These are phyloP conservation scores for Drosophila sproati DNA, from an alignment of 1,140 invertebrate genomes.

Conservation along the genomic window DNA sequence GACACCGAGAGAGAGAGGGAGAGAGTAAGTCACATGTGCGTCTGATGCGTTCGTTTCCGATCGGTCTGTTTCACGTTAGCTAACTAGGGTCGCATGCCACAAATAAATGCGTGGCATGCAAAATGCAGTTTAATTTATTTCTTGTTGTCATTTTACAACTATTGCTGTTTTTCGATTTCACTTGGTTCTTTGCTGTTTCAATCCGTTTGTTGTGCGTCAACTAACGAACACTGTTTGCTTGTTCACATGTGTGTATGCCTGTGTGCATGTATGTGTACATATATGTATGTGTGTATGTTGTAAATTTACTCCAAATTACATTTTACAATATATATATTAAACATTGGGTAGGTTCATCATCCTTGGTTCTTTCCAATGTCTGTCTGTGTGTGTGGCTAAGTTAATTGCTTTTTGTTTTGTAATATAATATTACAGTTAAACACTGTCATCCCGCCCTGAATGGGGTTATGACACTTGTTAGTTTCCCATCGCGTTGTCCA, in stretches of 20 bases:
- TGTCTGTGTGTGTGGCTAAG: conserved; percentile 26
- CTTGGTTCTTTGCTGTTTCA: conserved; percentile 14
- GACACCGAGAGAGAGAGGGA: neutral
- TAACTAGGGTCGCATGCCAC: conserved; percentile 30
- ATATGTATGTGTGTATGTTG: conserved; percentile 16
- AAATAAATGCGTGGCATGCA: conserved; percentile 19
- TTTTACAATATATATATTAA: conserved; percentile 48
- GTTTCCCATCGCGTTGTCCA: neutral
- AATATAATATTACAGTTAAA: conserved; percentile 11
- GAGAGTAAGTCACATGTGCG: conserved; percentile 33
- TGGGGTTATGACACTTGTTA: conserved; percentile 40
- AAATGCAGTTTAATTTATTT: conserved; percentile 50
- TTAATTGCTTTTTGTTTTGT: conserved; percentile 43
- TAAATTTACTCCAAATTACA: conserved; percentile 52
- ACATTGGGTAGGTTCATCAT: conserved; percentile 79
- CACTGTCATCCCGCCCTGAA: conserved; percentile 1
- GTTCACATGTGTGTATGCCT: neutral
- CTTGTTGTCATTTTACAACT: conserved; percentile 1
- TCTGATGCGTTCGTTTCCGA: conserved; percentile 41
- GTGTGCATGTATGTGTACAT: conserved; percentile 1
- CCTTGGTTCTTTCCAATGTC: conserved; percentile 44
- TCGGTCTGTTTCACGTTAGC: conserved; percentile 28
- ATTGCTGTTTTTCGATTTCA: neutral
- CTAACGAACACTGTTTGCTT: conserved; percentile 22
- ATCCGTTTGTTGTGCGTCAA: conserved; percentile 29